A percentile compares a stretch with the other conserved stretches of the same genome.
Conservation (phyloP, 2,888 invertebrate genomes). For the Theretra japonica region DNA sequence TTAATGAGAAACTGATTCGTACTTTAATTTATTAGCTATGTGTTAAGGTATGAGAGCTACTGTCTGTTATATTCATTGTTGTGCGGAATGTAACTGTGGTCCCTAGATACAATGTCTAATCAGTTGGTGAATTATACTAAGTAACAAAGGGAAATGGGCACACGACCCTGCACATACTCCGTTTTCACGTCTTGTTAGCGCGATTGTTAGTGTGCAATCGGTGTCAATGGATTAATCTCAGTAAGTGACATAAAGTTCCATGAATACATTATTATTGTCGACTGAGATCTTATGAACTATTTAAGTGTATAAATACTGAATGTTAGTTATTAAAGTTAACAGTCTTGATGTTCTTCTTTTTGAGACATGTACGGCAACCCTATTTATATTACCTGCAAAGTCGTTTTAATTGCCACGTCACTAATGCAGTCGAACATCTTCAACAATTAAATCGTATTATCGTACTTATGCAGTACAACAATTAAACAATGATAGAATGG, state of each 20-base stretch:
- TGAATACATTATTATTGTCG: constrained; percentile 1
- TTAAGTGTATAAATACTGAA: background rate
- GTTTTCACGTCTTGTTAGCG: constrained; percentile 67
- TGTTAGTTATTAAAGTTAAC: background rate
- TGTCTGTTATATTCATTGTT: constrained; percentile 22
- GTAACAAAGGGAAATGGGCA: constrained; percentile 50
- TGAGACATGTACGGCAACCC: background rate
- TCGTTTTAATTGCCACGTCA: constrained; percentile 44
- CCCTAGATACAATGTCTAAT: constrained; percentile 39
- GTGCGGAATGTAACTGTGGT: constrained; percentile 47
- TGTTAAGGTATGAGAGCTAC: background rate
- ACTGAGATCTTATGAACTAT: background rate
- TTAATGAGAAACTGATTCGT: constrained; percentile 45
- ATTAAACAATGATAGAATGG: constrained; percentile 51
- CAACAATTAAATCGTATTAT: constrained; percentile 44
- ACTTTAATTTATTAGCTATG: background rate
- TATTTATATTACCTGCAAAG: background rate
- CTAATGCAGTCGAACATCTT: constrained; percentile 42
- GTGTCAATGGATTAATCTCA: constrained; percentile 32
- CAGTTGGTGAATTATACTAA: constrained; percentile 17
- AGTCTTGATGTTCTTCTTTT: background rate
- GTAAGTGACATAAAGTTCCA: constrained; percentile 23
- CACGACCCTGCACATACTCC: constrained; percentile 56
- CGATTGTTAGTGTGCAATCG: constrained; percentile 52
- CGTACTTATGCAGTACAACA: constrained; percentile 51